Evolutionary conservation across 2,888 invertebrate species (phyloP).

Genomic region (Capitulum mitella): DNA sequence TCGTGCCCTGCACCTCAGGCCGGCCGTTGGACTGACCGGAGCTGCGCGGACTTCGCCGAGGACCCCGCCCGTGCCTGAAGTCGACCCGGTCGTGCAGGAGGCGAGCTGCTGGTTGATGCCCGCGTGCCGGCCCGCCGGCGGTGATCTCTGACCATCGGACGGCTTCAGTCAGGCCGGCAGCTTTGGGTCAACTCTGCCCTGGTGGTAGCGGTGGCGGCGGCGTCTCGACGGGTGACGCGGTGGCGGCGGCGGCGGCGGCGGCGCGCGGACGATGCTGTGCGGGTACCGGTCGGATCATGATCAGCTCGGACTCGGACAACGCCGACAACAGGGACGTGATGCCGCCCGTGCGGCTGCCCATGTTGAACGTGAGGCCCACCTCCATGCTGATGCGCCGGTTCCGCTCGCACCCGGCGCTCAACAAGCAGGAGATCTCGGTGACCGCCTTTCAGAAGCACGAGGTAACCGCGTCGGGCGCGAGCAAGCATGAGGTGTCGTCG

Average conservation of each 20-base stretch:
- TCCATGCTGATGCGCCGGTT: constrained; percentile 34
- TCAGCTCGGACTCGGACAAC: constrained; percentile 26
- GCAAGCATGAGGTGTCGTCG: too few relatives aligned
- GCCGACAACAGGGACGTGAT: not conserved
- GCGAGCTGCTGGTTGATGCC: too few relatives aligned
- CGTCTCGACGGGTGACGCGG: not conserved
- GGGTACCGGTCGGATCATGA: constrained; percentile 32
- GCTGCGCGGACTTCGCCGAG: too few relatives aligned
- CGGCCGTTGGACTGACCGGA: too few relatives aligned
- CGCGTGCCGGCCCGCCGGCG: not conserved
- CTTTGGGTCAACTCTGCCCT: constrained; percentile 29
- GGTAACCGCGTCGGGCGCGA: too few relatives aligned
- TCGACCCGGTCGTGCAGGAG: too few relatives aligned
- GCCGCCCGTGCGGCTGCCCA: constrained; percentile 33
- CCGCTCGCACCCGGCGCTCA: constrained; percentile 21
- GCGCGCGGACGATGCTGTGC: constrained; percentile 33
- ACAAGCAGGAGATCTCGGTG: not conserved
- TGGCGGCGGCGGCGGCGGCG: not conserved
- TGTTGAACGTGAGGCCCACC: constrained; percentile 34
- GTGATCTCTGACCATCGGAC: not conserved
- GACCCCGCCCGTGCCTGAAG: too few relatives aligned
- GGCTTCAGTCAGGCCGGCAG: constrained; percentile 22
- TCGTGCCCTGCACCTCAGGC: too few relatives aligned
- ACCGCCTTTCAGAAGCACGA: not conserved
- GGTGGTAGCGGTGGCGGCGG: constrained; percentile 29